A percentile compares a stretch with the other conserved stretches of the same genome.
phyloP scores from a whole-genome alignment of 2,888 invertebrate species.

The Onchidella celtica region DNA sequence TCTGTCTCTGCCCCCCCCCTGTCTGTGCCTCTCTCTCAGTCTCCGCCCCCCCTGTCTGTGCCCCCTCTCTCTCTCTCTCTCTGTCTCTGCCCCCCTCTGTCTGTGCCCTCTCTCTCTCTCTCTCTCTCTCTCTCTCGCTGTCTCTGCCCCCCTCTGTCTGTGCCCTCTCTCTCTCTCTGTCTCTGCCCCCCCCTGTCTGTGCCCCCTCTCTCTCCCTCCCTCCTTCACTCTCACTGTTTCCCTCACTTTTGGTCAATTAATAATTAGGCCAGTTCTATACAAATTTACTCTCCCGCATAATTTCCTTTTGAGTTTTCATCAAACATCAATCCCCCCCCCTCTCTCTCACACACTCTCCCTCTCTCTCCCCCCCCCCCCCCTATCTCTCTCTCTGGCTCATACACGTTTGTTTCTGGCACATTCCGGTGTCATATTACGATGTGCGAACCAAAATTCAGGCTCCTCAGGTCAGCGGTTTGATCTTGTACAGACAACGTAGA shows the following conservation, averaged over 20 bases:
- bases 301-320: no score
- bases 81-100: neutral
- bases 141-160: neutral
- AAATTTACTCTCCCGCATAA: no score
- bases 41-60: neutral
- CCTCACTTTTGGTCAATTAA: neutral
- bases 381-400: no score
- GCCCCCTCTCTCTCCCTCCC: neutral
- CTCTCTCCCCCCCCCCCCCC: no score
- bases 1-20: neutral
- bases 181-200: slow-evolving; percentile 8
- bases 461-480: no score
- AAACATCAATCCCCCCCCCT: no score
- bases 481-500: no score
- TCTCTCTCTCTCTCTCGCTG: neutral
- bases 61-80: neutral
- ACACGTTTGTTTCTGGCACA: no score
- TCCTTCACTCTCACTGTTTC: neutral
- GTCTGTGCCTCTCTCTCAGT: neutral
- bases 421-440: no score
- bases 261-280: no score
- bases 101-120: neutral
- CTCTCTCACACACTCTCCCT: no score
- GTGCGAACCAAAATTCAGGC: no score
- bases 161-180: neutral